These are phyloP conservation scores for Trichogramma evanescens DNA, from an alignment of 2,888 invertebrate species.

Conservation along the genomic window DNA sequence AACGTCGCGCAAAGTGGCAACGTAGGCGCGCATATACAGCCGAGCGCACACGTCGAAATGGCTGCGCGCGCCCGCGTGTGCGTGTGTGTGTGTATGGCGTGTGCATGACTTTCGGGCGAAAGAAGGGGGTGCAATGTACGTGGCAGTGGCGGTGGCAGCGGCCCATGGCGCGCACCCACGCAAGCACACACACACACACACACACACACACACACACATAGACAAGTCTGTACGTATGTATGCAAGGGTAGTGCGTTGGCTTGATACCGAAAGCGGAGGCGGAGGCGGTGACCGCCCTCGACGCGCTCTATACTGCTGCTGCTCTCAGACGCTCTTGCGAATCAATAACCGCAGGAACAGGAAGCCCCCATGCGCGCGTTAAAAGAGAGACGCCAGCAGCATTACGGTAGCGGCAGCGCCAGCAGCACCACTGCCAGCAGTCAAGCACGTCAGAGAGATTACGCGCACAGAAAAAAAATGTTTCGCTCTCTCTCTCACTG, in stretches of 20 bases:
- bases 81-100: slow-evolving; percentile 3
- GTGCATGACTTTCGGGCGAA: slow-evolving; percentile 20
- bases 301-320: slow-evolving; percentile 13
- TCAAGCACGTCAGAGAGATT: too few species aligned
- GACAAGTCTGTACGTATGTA: too few species aligned
- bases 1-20: background rate
- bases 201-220: too few species aligned
- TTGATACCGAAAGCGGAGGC: slow-evolving; percentile 38
- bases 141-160: slow-evolving; percentile 40
- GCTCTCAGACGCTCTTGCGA: slow-evolving; percentile 39
- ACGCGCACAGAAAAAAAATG: too few species aligned
- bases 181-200: too few species aligned
- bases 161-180: slow-evolving; percentile 4
- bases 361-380: slow-evolving; percentile 36
- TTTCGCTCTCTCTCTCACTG: background rate
- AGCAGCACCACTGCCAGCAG: too few species aligned
- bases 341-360: slow-evolving; percentile 49
- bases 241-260: too few species aligned
- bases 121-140: slow-evolving; percentile 19
- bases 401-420: too few species aligned
- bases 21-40: slow-evolving; percentile 16
- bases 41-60: slow-evolving; percentile 36
- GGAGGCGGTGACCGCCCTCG: slow-evolving; percentile 44
- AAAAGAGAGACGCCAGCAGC: slow-evolving; percentile 17
- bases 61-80: slow-evolving; percentile 26